Conservation (phyloP, 2,797 vertebrate genomes). For the Pipistrellus kuhlii region DNA sequence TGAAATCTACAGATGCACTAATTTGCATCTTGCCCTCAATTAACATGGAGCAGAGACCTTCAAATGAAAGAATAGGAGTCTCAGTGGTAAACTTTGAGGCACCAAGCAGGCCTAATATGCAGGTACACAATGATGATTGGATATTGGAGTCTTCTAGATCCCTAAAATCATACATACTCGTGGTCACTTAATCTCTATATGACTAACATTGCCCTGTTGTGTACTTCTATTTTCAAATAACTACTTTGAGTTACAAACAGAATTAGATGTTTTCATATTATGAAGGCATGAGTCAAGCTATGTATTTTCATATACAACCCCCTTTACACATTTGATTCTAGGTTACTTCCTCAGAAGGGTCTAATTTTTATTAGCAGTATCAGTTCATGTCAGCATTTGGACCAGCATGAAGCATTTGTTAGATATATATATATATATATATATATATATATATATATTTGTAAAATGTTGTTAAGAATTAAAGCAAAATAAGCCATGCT, state of each 20-base stretch:
- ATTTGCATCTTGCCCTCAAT: not conserved
- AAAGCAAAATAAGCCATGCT: not conserved
- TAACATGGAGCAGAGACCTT: not conserved
- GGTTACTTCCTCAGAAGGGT: not conserved
- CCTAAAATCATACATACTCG: not conserved
- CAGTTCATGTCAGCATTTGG: not conserved
- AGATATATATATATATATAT: too few relatives aligned
- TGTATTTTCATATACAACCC: not conserved
- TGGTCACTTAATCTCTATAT: not conserved
- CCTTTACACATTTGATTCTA: not conserved
- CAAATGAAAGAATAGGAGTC: not conserved
- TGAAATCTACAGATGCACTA: not conserved
- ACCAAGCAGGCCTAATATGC: not conserved
- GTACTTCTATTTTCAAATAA: not conserved
- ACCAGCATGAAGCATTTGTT: not conserved
- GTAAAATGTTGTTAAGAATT: not conserved
- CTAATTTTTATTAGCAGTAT: not conserved
- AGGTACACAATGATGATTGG: not conserved
- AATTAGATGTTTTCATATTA: not conserved
- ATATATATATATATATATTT: too few relatives aligned
- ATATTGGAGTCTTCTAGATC: not conserved
- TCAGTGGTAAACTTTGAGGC: not conserved
- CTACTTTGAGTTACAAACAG: not conserved
- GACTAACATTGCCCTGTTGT: not conserved
- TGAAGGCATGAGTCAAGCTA: not conserved